Evolutionary conservation across 2,113 vertebrate genomes (phyloP).

Genomic region (Pterophyllum scalare): DNA sequence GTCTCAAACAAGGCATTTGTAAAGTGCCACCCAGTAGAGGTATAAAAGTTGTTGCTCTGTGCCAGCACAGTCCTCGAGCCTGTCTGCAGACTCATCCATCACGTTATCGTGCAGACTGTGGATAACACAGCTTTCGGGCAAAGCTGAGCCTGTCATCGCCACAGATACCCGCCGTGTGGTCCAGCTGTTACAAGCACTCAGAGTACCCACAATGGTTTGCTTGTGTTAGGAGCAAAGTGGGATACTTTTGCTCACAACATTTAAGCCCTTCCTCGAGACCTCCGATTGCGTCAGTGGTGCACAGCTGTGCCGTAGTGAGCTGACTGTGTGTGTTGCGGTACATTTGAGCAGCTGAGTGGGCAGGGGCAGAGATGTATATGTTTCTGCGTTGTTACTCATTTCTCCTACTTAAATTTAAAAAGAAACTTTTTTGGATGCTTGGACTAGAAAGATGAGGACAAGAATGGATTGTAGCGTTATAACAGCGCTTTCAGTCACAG

Average conservation of each 20-base stretch:
- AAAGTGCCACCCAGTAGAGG: conserved; percentile 17
- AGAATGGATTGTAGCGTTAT: neutral
- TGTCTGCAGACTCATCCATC: conserved; percentile 53
- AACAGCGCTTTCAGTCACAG: neutral
- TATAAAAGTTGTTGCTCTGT: neutral
- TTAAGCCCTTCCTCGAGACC: conserved; percentile 47
- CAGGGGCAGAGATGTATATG: neutral
- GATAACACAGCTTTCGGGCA: conserved; percentile 51
- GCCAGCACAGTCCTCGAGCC: conserved; percentile 19
- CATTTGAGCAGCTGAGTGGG: neutral
- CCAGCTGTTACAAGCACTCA: conserved; percentile 72
- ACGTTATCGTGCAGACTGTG: conserved; percentile 52
- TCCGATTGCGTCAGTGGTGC: conserved; percentile 37
- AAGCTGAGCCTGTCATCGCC: conserved; percentile 70
- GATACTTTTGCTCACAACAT: conserved; percentile 32
- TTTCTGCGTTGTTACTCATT: neutral
- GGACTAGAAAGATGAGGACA: neutral
- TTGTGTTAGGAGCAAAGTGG: conserved; percentile 50
- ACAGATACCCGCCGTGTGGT: conserved; percentile 51
- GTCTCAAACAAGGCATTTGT: neutral
- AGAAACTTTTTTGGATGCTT: neutral
- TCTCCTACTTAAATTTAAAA: neutral
- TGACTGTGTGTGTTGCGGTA: neutral
- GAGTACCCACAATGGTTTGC: conserved; percentile 56
- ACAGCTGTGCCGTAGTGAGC: conserved; percentile 58